Evolutionary conservation across 2,888 invertebrate genomes (phyloP).

Genomic region (Drosophila affinis): DNA sequence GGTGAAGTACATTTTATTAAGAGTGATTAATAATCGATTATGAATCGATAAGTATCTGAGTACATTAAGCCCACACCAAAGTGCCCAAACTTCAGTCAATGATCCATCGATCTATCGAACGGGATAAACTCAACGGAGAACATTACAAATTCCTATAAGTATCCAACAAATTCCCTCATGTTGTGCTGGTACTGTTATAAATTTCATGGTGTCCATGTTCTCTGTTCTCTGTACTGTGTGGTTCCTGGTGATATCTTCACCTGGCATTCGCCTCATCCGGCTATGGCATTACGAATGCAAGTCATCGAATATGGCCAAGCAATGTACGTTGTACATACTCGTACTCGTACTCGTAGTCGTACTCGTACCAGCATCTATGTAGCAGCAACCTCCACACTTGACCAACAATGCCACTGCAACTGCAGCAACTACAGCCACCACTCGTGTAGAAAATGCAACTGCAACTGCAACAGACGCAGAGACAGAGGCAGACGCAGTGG

Average conservation of each 20-base stretch:
- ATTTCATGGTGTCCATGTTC: conserved; percentile 46
- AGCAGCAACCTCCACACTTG: conserved; percentile 27
- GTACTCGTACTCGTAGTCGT: not conserved
- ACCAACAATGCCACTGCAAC: conserved; percentile 39
- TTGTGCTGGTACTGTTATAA: conserved; percentile 27
- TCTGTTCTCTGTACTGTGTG: conserved; percentile 24
- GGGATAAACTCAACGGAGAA: not conserved
- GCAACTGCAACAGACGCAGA: conserved; percentile 6
- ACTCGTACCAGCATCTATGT: not conserved
- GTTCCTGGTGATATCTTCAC: conserved; percentile 40
- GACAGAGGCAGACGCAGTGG: not conserved
- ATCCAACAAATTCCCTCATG: not conserved
- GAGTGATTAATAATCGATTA: not conserved
- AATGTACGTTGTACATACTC: conserved; percentile 44
- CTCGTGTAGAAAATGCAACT: conserved; percentile 6
- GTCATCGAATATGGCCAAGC: conserved; percentile 50
- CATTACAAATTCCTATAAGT: conserved; percentile 13
- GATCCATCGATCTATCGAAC: not conserved
- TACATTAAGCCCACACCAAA: no score
- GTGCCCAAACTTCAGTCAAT: no score
- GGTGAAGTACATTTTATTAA: conserved; percentile 62
- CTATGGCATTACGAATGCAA: conserved; percentile 71
- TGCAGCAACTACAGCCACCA: not conserved
- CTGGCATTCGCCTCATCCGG: conserved; percentile 58
- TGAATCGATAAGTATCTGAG: not conserved